These are phyloP conservation scores for Typhlichthys subterraneus DNA, from an alignment of 2,797 vertebrate genomes.

Conservation along the genomic window DNA sequence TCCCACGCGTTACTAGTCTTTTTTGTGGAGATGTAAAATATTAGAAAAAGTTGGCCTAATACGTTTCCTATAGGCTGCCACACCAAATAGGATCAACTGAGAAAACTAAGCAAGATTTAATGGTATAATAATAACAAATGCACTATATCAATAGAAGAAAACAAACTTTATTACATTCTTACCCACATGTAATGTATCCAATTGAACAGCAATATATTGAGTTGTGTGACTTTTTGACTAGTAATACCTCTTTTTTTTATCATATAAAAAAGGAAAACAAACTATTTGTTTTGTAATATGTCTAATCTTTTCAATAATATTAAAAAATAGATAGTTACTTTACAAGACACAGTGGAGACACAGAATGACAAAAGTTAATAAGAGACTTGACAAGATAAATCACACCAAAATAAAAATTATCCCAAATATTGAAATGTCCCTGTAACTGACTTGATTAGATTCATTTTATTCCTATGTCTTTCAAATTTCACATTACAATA, in stretches of 20 bases:
- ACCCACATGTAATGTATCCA: conserved; percentile 78
- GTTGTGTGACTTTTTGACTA: conserved; percentile 73
- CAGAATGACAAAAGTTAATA: conserved; percentile 41
- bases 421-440: conserved; percentile 62
- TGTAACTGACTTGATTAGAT: conserved; percentile 50
- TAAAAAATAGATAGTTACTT: conserved; percentile 85
- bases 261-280: conserved; percentile 63
- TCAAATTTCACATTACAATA: conserved; percentile 71
- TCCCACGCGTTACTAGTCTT: background rate
- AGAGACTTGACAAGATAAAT: conserved; percentile 64
- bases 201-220: conserved; percentile 76
- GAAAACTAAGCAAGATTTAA: no score
- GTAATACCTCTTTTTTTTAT: conserved; percentile 75
- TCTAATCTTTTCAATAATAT: conserved; percentile 74
- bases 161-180: conserved; percentile 83
- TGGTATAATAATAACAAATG: no score
- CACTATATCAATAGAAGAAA: conserved; percentile 66
- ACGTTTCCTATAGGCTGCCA: no score
- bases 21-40: background rate
- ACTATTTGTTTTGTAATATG: conserved; percentile 61
- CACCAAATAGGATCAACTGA: no score
- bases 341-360: conserved; percentile 77
- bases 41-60: background rate
- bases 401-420: conserved; percentile 75
- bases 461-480: conserved; percentile 60